Evolutionary conservation across 2,888 invertebrate species (phyloP), one percentile per base, ranked within the genome.

Genomic region (Cheilosia pagana): DNA sequence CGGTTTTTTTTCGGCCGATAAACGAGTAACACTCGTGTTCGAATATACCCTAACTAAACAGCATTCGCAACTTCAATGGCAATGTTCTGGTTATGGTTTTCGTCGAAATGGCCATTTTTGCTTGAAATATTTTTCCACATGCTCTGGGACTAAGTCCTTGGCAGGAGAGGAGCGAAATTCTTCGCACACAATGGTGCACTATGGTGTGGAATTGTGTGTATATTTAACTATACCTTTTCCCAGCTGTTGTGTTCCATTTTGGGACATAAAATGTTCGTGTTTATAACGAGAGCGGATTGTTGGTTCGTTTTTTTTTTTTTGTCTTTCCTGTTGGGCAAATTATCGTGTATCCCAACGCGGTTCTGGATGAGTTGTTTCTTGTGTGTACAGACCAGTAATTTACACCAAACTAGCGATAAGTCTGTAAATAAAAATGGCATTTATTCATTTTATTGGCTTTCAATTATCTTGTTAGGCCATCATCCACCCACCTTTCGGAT

Each of bases 31-130:
- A 39, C 35, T 25, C 39, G 14, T 67, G 76, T 68, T 31, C 35
- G n/a, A 41, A 55, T 53, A 48, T 41, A 60, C 16, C 45, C 41
- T 45, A 21, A 43, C 52, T 55, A 45, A 62, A 63, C 50, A 35
- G 43, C 31, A 65, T 59, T 72, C 62, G 31, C 67, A 74, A 63
- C 74, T 78, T 60, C 70, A 76, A 81, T 76, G 65, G 60, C 71
- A 67, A 79, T 85, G 85, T 85, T 81, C 81, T 81, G 81, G 81
- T 81, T 81, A 81, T 76, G 85, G 85, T 85, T 85, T 85, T 81
- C 74, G 72, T 62, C 52, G 63, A 74, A 83, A 83, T 74, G 74
- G 83, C 57, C 68, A 83, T 62, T 23, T 70, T 70, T 76, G 23
- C 35, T 48, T 35, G 16, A 39, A 3, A 52, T 52, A 31, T 62